Evolutionary conservation across 2,113 vertebrate species (phyloP).

Genomic region (Lepus timidus): DNA sequence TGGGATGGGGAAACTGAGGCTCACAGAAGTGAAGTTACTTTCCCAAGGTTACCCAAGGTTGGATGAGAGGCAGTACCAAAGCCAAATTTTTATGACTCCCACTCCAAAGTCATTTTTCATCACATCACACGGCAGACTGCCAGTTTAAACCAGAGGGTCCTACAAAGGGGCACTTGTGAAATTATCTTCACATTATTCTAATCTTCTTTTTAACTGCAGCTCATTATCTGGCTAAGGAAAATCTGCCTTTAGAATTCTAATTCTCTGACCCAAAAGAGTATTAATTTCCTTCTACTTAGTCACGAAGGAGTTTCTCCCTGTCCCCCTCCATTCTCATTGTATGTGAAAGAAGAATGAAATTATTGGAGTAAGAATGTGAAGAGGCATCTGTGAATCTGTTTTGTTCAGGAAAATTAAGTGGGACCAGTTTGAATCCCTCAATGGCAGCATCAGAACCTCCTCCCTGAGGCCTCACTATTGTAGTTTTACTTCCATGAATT

Average conservation of each 20-base stretch:
- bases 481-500: not conserved
- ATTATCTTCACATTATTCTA: constrained; percentile 67
- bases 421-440: constrained; percentile 28
- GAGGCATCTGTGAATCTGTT: constrained; percentile 37
- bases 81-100: not conserved
- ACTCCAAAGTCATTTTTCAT: constrained; percentile 68
- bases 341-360: constrained; percentile 65
- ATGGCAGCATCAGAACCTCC: constrained; percentile 4
- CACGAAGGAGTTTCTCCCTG: constrained; percentile 29
- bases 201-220: constrained; percentile 38
- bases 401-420: constrained; percentile 56
- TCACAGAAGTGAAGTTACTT: constrained; percentile 20
- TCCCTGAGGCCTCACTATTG: not conserved
- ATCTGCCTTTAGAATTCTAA: constrained; percentile 68
- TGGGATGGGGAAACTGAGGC: constrained; percentile 17
- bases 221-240: constrained; percentile 63
- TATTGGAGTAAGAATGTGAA: not conserved
- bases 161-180: constrained; percentile 56
- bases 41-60: constrained; percentile 5
- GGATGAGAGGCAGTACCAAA: constrained; percentile 10
- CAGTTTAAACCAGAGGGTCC: constrained; percentile 54
- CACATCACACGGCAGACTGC: constrained; percentile 35
- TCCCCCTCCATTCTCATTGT: constrained; percentile 33
- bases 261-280: constrained; percentile 55
- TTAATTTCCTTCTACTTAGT: constrained; percentile 61